Evolutionary conservation across 2,888 invertebrate genomes (phyloP), one percentile per base, ranked within the genome.

Genomic region (Tetanocera ferruginea): DNA sequence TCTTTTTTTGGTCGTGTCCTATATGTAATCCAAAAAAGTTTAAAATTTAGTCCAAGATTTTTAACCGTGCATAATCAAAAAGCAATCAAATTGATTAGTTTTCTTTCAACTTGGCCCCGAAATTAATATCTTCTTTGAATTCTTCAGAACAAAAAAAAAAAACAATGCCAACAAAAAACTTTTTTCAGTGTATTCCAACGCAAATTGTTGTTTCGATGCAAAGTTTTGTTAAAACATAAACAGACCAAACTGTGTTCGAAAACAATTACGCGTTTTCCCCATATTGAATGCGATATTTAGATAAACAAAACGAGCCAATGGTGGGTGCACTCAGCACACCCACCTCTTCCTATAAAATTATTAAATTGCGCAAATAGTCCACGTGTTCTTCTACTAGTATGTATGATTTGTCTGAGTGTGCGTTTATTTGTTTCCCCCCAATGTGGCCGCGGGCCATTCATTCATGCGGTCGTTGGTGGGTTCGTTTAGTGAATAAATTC

Each of bases 401-500:
- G 60, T 60, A 60, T 1, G 17, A 60, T 28, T 60, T 25, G 55
- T 28, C 8, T 17, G 28, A 5, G 28, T 9, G 5, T 60, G 28
- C 14, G 43, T 6, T 4, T 43, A 28, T 60, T 25, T 28, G 60
- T 64, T 34, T 55, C 34, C 55, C 55, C 64, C 37, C 55, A 9
- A 66, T 60, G 31, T 19, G 37, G 49, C 70, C 51, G 31, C 23
- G 34, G 51, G 67, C 71, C 17, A 69, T 55, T 25, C 60, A 60
- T 57, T 69, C 43, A 49, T 62, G 57, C 64, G 60, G 55, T 55
- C 57, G 31, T 34, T n/a, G 25, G 31, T 55, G 1, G 11, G 55
- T 64, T 71, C 71, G 52, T 64, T 64, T 71, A 71, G 62, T 76
- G 69, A 67, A 67, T 70, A 52, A 72, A 78, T 78, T 78, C 71